Percentiles rank a stretch among this genome's conserved stretches.
Evolutionary conservation across 2,797 vertebrate species (phyloP).

Genomic region (Intellagama lesueurii): DNA sequence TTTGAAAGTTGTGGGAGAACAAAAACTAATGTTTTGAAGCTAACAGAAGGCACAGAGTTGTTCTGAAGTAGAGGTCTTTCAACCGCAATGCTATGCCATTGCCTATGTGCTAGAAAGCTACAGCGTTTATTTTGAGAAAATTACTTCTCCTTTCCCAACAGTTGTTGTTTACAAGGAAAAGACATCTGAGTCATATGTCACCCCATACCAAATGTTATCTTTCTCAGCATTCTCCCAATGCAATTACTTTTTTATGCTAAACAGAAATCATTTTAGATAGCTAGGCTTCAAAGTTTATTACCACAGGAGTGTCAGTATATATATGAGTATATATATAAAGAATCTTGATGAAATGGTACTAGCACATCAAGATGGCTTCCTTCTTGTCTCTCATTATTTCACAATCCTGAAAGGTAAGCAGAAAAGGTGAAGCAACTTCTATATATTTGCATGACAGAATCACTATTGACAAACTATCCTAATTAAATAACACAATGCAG

Average conservation of each 20-base stretch:
- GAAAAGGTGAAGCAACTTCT: neutral
- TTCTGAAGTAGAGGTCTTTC: neutral
- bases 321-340: neutral
- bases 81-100: neutral
- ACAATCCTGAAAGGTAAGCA: neutral
- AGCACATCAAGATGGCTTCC: neutral
- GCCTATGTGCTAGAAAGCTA: constrained; percentile 1
- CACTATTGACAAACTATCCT: neutral
- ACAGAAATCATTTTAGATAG: neutral
- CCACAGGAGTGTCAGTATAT: neutral
- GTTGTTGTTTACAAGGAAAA: constrained; percentile 6
- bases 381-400: neutral
- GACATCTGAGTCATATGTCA: constrained; percentile 11
- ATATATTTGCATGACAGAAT: neutral
- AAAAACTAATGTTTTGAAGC: neutral
- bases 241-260: constrained; percentile 9
- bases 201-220: constrained; percentile 12
- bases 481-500: neutral
- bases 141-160: neutral
- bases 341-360: neutral
- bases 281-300: neutral
- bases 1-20: neutral
- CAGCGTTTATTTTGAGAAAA: neutral
- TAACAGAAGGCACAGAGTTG: neutral
- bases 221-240: neutral